Evolutionary conservation across 2,113 vertebrate genomes (phyloP), one percentile per base, ranked within the genome.

Genomic region (Gnathonemus echidnorhynchus): DNA sequence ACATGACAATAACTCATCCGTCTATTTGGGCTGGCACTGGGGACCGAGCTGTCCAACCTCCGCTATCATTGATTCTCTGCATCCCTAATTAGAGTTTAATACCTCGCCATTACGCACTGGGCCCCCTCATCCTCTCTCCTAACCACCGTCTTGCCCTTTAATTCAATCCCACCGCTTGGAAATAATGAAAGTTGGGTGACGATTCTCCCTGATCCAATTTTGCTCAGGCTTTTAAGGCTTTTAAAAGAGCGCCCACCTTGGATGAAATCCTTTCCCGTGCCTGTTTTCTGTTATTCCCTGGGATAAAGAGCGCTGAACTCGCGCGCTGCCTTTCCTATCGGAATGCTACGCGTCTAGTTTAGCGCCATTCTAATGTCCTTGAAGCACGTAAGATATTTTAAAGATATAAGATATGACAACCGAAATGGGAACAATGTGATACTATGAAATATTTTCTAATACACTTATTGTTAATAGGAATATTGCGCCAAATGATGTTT

Each of bases 1-100:
- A 99, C 98, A 99, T 99, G 98, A 99, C 98, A 99, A 99, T 99
- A 99, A 99, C 97, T 99, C 98, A 99, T 99, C 98, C 98, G 98
- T 99, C 98, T 98, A 98, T 99, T 56, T 99, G 98, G 98, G 97
- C 98, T 99, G 98, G 98, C 98, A 98, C 97, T 97, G 97, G 97
- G 97, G 97, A 96, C 96, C 96, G 97, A 97, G 97, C 98, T 98
- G 98, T 97, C 98, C 98, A 98, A 98, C 97, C 98, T 98, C 97
- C 98, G n/a, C 98, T 98, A 98, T 98, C 98, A 98, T 98, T 99
- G 98, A 99, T 99, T 98, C 98, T 97, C 98, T 98, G 98, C 98
- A 98, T 99, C 98, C 99, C 98, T 99, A 99, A 99, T 99, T 99
- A 98, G 98, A 98, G 99, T 99, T 99, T 99, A 99, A 99, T 99